Percentiles rank a stretch among this genome's conserved stretches.
phyloP scores from a whole-genome alignment of 2,888 invertebrate species.

The Synanthedon formicaeformis region DNA sequence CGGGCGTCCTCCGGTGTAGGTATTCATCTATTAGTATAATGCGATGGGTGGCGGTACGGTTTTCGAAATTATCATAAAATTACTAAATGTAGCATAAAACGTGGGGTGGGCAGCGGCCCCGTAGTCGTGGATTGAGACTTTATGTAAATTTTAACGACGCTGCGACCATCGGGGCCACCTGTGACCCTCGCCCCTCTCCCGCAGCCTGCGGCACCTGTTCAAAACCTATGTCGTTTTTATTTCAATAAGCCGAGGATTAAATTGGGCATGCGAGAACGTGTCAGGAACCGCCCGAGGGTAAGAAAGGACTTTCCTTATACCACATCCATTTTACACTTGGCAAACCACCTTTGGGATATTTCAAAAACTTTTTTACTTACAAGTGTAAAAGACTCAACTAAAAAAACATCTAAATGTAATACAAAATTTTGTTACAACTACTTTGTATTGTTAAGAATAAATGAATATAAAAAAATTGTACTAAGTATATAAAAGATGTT shows the following conservation, averaged over 20 bases:
- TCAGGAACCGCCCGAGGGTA: constrained; percentile 20
- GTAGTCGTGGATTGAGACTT: constrained; percentile 68
- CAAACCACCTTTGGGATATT: too few relatives aligned
- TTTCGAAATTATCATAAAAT: constrained; percentile 71
- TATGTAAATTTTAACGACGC: constrained; percentile 72
- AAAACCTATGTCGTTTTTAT: constrained; percentile 71
- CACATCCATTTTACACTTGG: constrained; percentile 18
- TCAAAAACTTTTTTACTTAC: not conserved
- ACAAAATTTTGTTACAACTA: too few relatives aligned
- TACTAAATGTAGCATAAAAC: constrained; percentile 71
- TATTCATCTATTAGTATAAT: constrained; percentile 69
- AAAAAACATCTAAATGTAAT: constrained; percentile 10
- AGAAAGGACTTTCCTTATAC: constrained; percentile 25
- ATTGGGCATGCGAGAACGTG: constrained; percentile 62
- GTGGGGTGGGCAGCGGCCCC: constrained; percentile 60
- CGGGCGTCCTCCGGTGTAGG: constrained; percentile 30
- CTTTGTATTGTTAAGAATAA: too few relatives aligned
- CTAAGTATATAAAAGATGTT: not conserved
- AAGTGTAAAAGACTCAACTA: constrained; percentile 16
- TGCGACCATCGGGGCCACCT: constrained; percentile 69
- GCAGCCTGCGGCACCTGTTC: constrained; percentile 52
- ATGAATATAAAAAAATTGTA: not conserved
- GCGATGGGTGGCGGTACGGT: constrained; percentile 69
- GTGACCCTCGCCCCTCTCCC: constrained; percentile 41
- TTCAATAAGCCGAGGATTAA: constrained; percentile 68